Conservation (phyloP, 2,888 invertebrate species). For the Athetis lepigone region DNA sequence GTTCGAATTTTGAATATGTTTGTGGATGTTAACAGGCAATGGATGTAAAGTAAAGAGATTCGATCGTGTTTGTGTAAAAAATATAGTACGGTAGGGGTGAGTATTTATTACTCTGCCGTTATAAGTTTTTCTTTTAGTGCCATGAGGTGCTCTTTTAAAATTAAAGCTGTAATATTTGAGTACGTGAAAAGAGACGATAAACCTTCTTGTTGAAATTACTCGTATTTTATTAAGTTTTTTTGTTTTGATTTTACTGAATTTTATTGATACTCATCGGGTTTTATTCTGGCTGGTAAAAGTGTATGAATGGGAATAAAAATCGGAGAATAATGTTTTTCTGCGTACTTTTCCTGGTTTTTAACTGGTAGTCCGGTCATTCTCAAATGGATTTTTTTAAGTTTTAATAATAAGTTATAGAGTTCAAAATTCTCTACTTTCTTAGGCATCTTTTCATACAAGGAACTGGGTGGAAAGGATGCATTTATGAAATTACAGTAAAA, state of each 20-base stretch:
- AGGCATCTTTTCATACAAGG: no score
- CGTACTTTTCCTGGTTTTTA: no score
- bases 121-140: slow-evolving; percentile 65
- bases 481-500: no score
- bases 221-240: slow-evolving; percentile 27
- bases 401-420: no score
- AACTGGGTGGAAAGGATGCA: no score
- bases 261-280: slow-evolving; percentile 6
- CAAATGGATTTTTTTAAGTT: no score
- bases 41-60: slow-evolving; percentile 2
- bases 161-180: slow-evolving; percentile 60
- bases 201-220: slow-evolving; percentile 39
- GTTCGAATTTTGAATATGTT: background rate
- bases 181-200: slow-evolving; percentile 49
- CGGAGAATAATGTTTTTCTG: no score
- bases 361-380: no score
- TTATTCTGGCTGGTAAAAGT: background rate
- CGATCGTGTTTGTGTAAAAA: background rate
- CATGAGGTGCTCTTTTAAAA: slow-evolving; percentile 63
- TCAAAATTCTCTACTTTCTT: no score
- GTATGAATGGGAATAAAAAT: background rate
- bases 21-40: background rate
- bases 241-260: slow-evolving; percentile 17
- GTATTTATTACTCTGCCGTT: slow-evolving; percentile 65
- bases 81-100: slow-evolving; percentile 28